Evolutionary conservation across 2,113 vertebrate species (phyloP), one percentile per base, ranked within the genome.

Genomic region (Campylomormyrus tamandua): DNA sequence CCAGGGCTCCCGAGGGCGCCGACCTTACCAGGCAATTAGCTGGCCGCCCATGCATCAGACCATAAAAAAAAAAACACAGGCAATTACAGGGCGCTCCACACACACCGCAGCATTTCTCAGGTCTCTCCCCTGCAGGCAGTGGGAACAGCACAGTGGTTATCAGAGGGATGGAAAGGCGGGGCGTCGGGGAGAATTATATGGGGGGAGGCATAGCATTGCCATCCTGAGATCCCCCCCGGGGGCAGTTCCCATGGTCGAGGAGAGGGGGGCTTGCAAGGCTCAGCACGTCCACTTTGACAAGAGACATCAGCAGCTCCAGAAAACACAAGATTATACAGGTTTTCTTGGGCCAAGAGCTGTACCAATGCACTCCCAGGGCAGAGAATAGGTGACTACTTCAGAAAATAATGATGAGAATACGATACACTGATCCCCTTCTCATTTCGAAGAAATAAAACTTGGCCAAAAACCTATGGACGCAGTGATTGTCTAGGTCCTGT

Each of bases 201-300:
- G 93, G 89, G 92, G 92, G 90, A 92, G 87, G 92, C 92, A 93
- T 91, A 90, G 58, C 85, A 91, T 92, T 91, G 92, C 83, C 87
- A 92, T 91, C 93, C 94, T 96, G 95, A 91, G 95, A 95, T 95
- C 93, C 92, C 92, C 95, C 95, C 92, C 90, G 21, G 94, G 96
- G 93, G 89, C 92, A 90, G 94, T 96, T 96, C 95, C 95, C 96
- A 96, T 95, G 95, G 83, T 90, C 89, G 77, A 83, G 94, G 94
- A 94, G 94, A 95, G 94, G 89, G 90, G 58, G 92, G 91, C 90
- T 74, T 91, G 91, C 91, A 93, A 27, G 90, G 91, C 93, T 92
- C 92, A 86, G 77, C 90, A 91, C 46, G 17, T 90, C 85, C 91
- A 87, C 86, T 93, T 91, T 87, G 92, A 89, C 91, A 48, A 21